Percentiles rank a stretch among this genome's conserved stretches.
These are phyloP conservation scores for Didymodactylos carnosus DNA, from an alignment of 2,888 invertebrate genomes.

Conservation along the genomic window DNA sequence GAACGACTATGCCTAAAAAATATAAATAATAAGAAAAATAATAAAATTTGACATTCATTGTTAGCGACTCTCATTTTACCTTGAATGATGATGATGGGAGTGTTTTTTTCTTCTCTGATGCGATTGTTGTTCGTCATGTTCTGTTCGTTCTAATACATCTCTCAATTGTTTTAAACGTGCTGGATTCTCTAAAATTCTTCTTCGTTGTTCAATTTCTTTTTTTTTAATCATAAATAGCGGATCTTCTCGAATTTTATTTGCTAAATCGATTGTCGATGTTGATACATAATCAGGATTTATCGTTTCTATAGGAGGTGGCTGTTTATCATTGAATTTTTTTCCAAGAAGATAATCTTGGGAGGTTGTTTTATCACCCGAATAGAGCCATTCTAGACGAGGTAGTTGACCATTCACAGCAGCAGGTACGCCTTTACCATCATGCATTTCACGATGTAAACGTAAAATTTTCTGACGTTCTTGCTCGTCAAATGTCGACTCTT, in stretches of 20 bases:
- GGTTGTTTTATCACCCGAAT: slow-evolving; percentile 44
- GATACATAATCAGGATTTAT: neutral
- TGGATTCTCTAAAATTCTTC: slow-evolving; percentile 69
- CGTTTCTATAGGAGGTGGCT: slow-evolving; percentile 24
- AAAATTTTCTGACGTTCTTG: neutral
- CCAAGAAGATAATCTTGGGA: slow-evolving; percentile 73
- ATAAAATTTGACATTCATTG: neutral
- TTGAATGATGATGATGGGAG: too few relatives aligned
- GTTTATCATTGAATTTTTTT: slow-evolving; percentile 30
- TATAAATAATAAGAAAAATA: neutral
- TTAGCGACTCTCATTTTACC: too few relatives aligned
- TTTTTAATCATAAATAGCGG: slow-evolving; percentile 64
- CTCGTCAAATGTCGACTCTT: neutral
- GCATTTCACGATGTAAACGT: neutral
- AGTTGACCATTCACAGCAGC: too few relatives aligned
- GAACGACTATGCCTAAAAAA: neutral
- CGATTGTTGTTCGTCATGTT: slow-evolving; percentile 19
- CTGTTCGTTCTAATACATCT: slow-evolving; percentile 43
- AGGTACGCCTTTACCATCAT: too few relatives aligned
- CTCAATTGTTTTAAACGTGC: slow-evolving; percentile 66
- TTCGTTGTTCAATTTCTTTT: slow-evolving; percentile 64
- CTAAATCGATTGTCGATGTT: slow-evolving; percentile 48
- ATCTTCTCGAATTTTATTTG: slow-evolving; percentile 73
- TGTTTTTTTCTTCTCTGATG: too few relatives aligned
- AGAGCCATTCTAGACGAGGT: slow-evolving; percentile 28